phyloP scores from a whole-genome alignment of 2,888 invertebrate species.

The Brassicogethes aeneus region DNA sequence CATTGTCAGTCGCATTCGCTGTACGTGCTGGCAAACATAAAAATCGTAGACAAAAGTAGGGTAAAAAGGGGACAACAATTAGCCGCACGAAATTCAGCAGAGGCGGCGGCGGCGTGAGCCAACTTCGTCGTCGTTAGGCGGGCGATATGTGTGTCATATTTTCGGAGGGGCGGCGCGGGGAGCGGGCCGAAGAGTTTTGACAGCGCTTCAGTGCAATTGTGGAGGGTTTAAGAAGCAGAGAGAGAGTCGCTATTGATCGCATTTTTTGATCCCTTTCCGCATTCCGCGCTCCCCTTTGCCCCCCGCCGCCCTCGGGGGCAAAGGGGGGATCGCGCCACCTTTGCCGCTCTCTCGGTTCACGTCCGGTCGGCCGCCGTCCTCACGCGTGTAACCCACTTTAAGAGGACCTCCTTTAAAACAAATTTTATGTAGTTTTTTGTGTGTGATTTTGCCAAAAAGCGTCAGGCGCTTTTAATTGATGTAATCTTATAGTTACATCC shows the following conservation, averaged over 20 bases:
- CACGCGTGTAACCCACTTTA: slow-evolving; percentile 6
- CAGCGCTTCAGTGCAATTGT: slow-evolving; percentile 43
- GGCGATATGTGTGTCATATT: slow-evolving; percentile 18
- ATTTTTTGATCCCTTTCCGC: slow-evolving; percentile 43
- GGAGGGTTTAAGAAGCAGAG: slow-evolving; percentile 42
- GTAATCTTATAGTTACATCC: too few species aligned
- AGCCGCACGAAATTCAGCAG: neutral
- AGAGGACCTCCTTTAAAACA: too few species aligned
- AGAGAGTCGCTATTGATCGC: slow-evolving; percentile 42
- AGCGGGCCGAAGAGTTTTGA: slow-evolving; percentile 31
- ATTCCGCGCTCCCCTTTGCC: slow-evolving; percentile 22
- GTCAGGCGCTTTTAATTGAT: too few species aligned
- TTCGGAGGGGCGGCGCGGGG: slow-evolving; percentile 6
- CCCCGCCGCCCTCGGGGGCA: slow-evolving; percentile 12
- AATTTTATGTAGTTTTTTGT: too few species aligned
- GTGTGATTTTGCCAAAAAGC: too few species aligned
- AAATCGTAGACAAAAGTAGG: slow-evolving; percentile 1
- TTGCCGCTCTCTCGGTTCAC: slow-evolving; percentile 10
- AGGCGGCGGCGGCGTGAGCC: neutral
- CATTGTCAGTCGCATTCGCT: too few species aligned
- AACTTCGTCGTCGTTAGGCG: too few species aligned
- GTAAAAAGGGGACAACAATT: neutral
- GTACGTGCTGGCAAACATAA: neutral
- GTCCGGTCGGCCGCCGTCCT: slow-evolving; percentile 28
- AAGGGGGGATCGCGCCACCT: slow-evolving; percentile 10